Percentiles rank a stretch among this genome's conserved stretches.
Evolutionary conservation across 1,140 invertebrate species (phyloP).

Genomic region (Alviniconcha marisindica): DNA sequence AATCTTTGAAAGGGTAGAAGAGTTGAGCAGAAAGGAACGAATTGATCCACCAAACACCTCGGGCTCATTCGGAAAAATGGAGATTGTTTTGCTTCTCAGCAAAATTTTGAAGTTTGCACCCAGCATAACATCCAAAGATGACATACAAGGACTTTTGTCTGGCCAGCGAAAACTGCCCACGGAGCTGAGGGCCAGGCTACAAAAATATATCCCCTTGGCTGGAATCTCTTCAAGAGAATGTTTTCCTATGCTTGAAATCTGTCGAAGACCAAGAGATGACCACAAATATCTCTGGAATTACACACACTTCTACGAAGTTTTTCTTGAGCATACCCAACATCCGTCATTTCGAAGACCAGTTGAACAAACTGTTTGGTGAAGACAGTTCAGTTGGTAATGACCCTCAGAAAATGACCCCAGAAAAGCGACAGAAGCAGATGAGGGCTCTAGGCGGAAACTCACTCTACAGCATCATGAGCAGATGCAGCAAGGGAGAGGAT

Average conservation of each 20-base stretch:
- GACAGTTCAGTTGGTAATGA: neutral
- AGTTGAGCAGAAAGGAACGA: constrained; percentile 39
- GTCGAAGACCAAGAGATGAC: constrained; percentile 9
- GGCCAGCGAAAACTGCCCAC: constrained; percentile 32
- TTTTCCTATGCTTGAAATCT: neutral
- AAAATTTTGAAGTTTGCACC: constrained; percentile 41
- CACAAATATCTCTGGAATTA: neutral
- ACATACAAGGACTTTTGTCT: constrained; percentile 48
- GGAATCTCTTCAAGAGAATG: neutral
- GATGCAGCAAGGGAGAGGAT: neutral
- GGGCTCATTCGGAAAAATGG: constrained; percentile 53
- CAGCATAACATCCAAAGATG: constrained; percentile 19
- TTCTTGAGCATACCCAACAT: constrained; percentile 27
- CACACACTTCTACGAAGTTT: neutral
- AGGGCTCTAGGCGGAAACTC: constrained; percentile 30
- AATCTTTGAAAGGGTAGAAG: constrained; percentile 51
- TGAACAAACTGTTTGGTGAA: constrained; percentile 20
- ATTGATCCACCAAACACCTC: constrained; percentile 42
- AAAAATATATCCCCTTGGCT: neutral
- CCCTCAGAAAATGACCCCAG: neutral
- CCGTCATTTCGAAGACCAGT: neutral
- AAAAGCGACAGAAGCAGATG: constrained; percentile 11
- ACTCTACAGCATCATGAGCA: constrained; percentile 11
- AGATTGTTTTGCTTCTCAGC: constrained; percentile 42
- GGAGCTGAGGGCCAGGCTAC: neutral